phyloP scores from a whole-genome alignment of 1,140 invertebrate genomes.

The Schlechtendalia chinensis region DNA sequence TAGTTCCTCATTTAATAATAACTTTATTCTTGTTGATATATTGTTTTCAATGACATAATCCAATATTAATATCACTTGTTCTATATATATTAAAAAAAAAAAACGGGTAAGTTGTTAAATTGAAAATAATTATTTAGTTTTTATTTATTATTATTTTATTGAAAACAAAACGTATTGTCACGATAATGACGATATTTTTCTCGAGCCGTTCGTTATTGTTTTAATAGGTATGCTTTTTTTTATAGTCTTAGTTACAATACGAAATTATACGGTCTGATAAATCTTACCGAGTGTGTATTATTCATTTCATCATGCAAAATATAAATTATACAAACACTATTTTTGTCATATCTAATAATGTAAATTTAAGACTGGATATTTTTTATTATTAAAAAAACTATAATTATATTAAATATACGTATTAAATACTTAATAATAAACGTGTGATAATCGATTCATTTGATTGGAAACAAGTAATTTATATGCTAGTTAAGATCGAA shows the following conservation, averaged over 20 bases:
- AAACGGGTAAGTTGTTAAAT: constrained; percentile 20
- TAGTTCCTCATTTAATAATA: not conserved
- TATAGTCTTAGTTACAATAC: not conserved
- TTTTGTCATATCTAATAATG: too few species aligned
- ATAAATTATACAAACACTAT: constrained; percentile 14
- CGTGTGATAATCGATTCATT: not conserved
- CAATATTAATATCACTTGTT: too few species aligned
- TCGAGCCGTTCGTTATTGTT: constrained; percentile 25
- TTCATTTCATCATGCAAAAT: not conserved
- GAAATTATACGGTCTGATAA: constrained; percentile 23
- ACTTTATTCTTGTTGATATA: not conserved
- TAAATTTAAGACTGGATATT: too few species aligned
- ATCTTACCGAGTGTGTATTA: not conserved
- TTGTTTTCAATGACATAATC: too few species aligned
- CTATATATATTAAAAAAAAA: too few species aligned
- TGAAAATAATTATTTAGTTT: not conserved
- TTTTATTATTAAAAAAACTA: too few species aligned
- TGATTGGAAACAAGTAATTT: not conserved
- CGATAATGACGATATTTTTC: not conserved
- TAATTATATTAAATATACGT: too few species aligned
- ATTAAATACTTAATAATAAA: too few species aligned
- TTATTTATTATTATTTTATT: not conserved
- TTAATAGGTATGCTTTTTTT: not conserved
- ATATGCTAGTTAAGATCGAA: not conserved
- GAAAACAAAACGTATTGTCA: not conserved